Evolutionary conservation across 2,113 vertebrate species (phyloP).

Genomic region (Corydoras maculifer): DNA sequence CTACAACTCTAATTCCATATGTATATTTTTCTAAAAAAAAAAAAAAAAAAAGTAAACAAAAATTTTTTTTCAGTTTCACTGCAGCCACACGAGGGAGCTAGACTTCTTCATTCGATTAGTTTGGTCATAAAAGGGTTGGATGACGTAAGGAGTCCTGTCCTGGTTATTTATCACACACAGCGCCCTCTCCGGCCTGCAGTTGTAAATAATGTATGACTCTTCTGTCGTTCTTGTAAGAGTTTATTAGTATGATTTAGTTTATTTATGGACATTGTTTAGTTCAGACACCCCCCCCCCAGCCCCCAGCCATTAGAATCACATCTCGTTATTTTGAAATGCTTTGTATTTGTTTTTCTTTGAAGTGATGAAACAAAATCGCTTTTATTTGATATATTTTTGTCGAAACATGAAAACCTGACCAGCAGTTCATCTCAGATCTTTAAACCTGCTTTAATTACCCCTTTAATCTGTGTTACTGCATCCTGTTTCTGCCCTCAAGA

Average conservation of each 20-base stretch:
- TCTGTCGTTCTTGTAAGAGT: too few species aligned
- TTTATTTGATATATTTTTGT: too few species aligned
- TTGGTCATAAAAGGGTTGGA: neutral
- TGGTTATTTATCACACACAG: slow-evolving; percentile 37
- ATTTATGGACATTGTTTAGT: slow-evolving; percentile 4
- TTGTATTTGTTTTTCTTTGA: slow-evolving; percentile 1
- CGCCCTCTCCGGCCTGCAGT: slow-evolving; percentile 19
- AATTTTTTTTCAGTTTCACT: neutral
- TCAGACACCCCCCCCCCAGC: neutral
- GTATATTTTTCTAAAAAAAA: slow-evolving; percentile 49
- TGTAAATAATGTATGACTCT: slow-evolving; percentile 25
- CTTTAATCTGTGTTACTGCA: too few species aligned
- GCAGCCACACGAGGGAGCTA: slow-evolving; percentile 15
- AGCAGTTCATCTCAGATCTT: too few species aligned
- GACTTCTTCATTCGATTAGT: neutral
- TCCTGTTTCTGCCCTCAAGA: too few species aligned
- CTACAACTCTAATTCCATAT: slow-evolving; percentile 32
- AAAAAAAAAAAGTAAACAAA: slow-evolving; percentile 9
- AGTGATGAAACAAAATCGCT: slow-evolving; percentile 2
- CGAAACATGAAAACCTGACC: too few species aligned
- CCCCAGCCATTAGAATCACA: too few species aligned
- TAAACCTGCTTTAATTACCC: too few species aligned
- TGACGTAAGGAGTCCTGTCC: slow-evolving; percentile 1
- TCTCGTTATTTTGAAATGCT: too few species aligned
- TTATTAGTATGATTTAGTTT: neutral